Evolutionary conservation across 2,888 invertebrate species (phyloP).

Genomic region (Buathra laborator): DNA sequence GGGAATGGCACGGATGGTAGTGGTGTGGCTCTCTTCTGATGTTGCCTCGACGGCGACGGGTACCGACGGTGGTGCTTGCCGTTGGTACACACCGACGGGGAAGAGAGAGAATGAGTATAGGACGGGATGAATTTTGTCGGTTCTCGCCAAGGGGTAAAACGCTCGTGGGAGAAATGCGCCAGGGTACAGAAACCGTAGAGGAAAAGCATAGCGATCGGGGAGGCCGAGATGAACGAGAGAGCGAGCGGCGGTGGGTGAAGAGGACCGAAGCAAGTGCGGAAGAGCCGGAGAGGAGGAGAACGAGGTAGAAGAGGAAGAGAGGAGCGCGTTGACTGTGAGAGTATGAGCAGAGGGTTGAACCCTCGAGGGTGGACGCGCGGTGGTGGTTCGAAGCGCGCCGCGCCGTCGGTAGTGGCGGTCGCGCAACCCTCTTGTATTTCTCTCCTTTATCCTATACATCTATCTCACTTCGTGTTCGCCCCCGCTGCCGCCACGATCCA

Average conservation of each 20-base stretch:
- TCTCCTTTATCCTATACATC: constrained; percentile 21
- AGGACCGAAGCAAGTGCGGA: constrained; percentile 10
- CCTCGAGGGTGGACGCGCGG: constrained; percentile 60
- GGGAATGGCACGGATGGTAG: constrained; percentile 9
- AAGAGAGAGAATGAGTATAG: constrained; percentile 33
- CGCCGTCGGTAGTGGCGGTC: constrained; percentile 58
- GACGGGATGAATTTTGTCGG: constrained; percentile 57
- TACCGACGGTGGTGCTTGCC: constrained; percentile 14
- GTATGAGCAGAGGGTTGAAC: constrained; percentile 54
- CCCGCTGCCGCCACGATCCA: constrained; percentile 40
- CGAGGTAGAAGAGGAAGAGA: constrained; percentile 21
- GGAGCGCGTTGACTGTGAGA: constrained; percentile 35
- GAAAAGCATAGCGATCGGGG: constrained; percentile 36
- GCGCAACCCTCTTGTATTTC: constrained; percentile 33
- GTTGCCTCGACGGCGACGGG: constrained; percentile 14
- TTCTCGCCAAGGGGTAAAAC: constrained; percentile 57
- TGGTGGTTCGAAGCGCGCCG: constrained; percentile 44
- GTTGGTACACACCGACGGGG: constrained; percentile 36
- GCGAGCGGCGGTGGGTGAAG: neutral
- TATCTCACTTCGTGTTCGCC: constrained; percentile 45
- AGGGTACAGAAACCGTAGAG: constrained; percentile 48
- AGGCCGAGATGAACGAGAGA: constrained; percentile 32
- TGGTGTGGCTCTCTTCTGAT: constrained; percentile 6
- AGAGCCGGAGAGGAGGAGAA: constrained; percentile 20
- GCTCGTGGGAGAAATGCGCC: constrained; percentile 38